Conservation (phyloP, 2,797 vertebrate genomes). For the Calcarius lapponicus region DNA sequence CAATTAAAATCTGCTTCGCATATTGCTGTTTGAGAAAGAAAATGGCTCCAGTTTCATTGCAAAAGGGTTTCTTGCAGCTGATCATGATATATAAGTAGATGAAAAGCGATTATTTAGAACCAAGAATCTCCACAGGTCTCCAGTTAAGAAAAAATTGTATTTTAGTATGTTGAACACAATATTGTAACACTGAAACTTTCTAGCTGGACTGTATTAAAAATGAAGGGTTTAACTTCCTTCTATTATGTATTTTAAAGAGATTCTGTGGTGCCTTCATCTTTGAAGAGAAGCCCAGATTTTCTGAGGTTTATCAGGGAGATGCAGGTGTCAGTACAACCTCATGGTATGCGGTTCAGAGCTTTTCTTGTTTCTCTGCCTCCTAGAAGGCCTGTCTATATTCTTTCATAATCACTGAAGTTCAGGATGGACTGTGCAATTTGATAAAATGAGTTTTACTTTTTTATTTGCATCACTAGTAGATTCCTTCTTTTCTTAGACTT, state of each 20-base stretch:
- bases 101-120: neutral
- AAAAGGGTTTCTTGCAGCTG: neutral
- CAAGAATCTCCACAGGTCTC: neutral
- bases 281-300: neutral
- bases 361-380: neutral
- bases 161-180: neutral
- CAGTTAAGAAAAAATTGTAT: neutral
- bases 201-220: neutral
- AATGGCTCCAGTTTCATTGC: neutral
- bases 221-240: neutral
- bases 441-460: neutral
- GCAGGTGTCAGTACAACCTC: fast-evolving
- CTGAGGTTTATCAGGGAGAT: neutral
- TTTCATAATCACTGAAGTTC: neutral
- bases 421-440: neutral
- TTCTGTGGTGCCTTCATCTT: neutral
- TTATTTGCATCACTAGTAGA: neutral
- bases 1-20: neutral
- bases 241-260: neutral
- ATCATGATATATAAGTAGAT: neutral
- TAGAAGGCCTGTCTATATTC: neutral
- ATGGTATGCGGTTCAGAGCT: neutral
- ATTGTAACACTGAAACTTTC: neutral
- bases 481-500: neutral
- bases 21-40: neutral